Evolutionary conservation across 2,888 invertebrate genomes (phyloP), one percentile per base, ranked within the genome.

Genomic region (Sinhomidia bicolor): DNA sequence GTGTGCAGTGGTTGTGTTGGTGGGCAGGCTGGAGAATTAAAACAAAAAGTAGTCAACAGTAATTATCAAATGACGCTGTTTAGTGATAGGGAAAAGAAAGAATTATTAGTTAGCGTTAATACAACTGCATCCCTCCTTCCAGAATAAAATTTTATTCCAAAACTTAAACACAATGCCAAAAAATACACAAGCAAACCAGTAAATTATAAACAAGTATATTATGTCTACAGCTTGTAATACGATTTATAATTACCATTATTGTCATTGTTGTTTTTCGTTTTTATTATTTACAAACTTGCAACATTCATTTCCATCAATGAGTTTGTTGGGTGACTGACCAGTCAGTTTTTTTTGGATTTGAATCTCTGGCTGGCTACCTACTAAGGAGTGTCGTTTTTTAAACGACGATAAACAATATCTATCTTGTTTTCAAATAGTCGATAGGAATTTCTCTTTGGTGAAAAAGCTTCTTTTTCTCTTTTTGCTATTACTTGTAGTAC

Each of bases 21-120:
- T 79, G 79, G 79, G 57, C 54, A 41, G 78, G 60, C 83, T 83
- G 71, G 83, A 83, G 71, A 84, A 47, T 83, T 1, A 57, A 57
- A 51, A 79, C 7, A 32, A 2, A 17, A n/a, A n/a, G n/a, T n/a
- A n/a, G 17, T 41, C 54, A 47, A 6, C 29, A 20, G 36, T 41
- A 17, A 54, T 54, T 54, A 54, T 17, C 29, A 2, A 78, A n/a
- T 1, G 29, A 54, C 54, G 41, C 47, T n/a, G 14, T 60, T 60
- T 14, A 47, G 10, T n/a, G 47, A 47, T n/a, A 36, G 36, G 7
- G 36, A 47, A 57, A 57, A 57, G n/a, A n/a, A n/a, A 60, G 20
- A 60, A 60, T 60, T 23, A 60, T 51, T 41, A 41, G 41, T 41
- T n/a, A 51, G 51, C 51, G 51, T 51, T 51, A n/a, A n/a, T n/a